Base-by-base conservation (phyloP, 2,888 invertebrate species). In the Chrysolina oricalcia region DNA sequence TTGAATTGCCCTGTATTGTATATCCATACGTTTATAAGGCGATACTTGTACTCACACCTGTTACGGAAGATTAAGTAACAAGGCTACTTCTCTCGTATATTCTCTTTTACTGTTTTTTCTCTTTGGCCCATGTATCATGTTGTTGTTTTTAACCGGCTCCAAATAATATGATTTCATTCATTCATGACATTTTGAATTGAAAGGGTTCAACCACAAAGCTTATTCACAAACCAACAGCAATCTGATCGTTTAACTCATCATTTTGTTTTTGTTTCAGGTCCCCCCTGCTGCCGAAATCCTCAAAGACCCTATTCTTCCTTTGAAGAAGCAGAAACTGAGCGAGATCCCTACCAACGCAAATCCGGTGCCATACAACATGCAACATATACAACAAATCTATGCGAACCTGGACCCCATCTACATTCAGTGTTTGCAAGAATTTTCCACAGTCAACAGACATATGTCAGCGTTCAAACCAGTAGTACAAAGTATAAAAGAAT, bases 391-490 rank as follows among this genome's bases (percentile, higher is more conserved):
- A 65, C 89, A 89, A 76, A 83, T 89, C 64, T 83, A 85, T 81
- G 76, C 85, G 70, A 80, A 89, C 85, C 84, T 88, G 85, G 86
- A 87, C 84, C 83, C 89, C 81, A 75, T 89, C 10, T 87, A 87
- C 80, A 88, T 90, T 71, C 87, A 84, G 65, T 86, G 85, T 80
- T 80, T 87, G 46, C 85, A 86, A 77, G 87, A 87, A 73, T 83
- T 84, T 67, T 82, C 81, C 40, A 77, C 81, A 59, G 83, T 87
- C 73, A 88, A 83, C 72, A 77, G 85, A 66, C 86, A 91, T 76
- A 87, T 92, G 70, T 92, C 93, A 15, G 92, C 93, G 17, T 93
- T 93, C 89, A 90, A 93, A 81, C 93, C 93, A 0, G 93, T 93
- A 11, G 81, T 81, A 13, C 87, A 85, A 67, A 83, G 83, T 56